Evolutionary conservation across 2,888 invertebrate genomes (phyloP).

Genomic region (Tenthredo amoena): DNA sequence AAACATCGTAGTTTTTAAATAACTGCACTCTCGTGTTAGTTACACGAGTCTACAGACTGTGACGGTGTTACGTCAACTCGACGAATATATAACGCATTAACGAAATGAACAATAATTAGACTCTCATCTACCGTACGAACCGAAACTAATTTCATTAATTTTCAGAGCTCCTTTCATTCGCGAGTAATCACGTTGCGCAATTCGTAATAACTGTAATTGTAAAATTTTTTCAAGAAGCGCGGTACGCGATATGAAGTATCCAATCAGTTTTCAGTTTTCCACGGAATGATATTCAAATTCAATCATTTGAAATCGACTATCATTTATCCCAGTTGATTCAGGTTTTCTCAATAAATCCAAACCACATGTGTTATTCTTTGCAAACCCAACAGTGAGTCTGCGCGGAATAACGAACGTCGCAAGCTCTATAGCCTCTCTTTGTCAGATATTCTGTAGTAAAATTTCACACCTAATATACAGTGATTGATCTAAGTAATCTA

Average conservation of each 20-base stretch:
- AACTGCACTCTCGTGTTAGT: background rate
- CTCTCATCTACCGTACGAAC: background rate
- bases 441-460: background rate
- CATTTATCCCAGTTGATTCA: background rate
- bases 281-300: background rate
- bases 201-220: background rate
- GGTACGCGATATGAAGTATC: background rate
- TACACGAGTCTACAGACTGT: slow-evolving; percentile 3
- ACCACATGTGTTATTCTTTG: background rate
- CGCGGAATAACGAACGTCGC: slow-evolving; percentile 33
- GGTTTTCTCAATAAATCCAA: background rate
- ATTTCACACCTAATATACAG: background rate
- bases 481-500: background rate
- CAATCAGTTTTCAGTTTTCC: background rate
- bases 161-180: background rate
- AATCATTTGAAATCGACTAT: too few species aligned
- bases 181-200: background rate
- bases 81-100: slow-evolving; percentile 25
- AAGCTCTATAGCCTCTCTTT: background rate
- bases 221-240: background rate
- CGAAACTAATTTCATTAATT: slow-evolving; percentile 40
- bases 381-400: slow-evolving; percentile 33
- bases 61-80: slow-evolving; percentile 32
- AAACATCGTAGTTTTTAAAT: background rate
- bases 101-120: slow-evolving; percentile 41